Percentiles rank a stretch among this genome's conserved stretches.
Conservation (phyloP, 1,140 invertebrate species). For the Pogonus chalceus region DNA sequence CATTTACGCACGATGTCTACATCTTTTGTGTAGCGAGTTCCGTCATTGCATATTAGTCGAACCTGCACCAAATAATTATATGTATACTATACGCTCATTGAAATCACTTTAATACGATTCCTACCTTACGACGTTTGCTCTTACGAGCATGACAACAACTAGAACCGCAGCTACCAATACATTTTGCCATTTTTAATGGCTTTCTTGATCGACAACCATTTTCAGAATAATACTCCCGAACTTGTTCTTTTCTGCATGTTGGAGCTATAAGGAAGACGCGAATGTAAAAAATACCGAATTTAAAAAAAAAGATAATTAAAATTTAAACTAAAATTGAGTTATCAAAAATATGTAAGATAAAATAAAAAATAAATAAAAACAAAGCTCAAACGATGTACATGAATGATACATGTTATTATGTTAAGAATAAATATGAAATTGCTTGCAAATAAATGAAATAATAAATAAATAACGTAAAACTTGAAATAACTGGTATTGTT, state of each 20-base stretch:
- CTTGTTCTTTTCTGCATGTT: constrained; percentile 80
- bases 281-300: not conserved
- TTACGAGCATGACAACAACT: constrained; percentile 72
- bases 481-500: no score
- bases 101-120: constrained; percentile 9
- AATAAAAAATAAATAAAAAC: no score
- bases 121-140: constrained; percentile 84
- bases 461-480: no score
- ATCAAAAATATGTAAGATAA: no score
- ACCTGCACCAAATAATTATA: constrained; percentile 41
- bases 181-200: constrained; percentile 81
- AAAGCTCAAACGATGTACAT: no score
- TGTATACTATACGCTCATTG: not conserved
- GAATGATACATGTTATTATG: no score
- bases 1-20: constrained; percentile 94
- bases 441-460: no score
- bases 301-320: no score
- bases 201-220: constrained; percentile 80
- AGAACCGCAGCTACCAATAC: constrained; percentile 50
- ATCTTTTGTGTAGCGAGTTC: constrained; percentile 87
- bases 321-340: no score
- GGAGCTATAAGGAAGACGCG: constrained; percentile 43
- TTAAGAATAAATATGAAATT: no score
- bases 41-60: constrained; percentile 84
- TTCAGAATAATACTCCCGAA: constrained; percentile 80